These are phyloP conservation scores for Thryonomys swinderianus DNA, from an alignment of 2,113 vertebrate genomes.

Conservation along the genomic window DNA sequence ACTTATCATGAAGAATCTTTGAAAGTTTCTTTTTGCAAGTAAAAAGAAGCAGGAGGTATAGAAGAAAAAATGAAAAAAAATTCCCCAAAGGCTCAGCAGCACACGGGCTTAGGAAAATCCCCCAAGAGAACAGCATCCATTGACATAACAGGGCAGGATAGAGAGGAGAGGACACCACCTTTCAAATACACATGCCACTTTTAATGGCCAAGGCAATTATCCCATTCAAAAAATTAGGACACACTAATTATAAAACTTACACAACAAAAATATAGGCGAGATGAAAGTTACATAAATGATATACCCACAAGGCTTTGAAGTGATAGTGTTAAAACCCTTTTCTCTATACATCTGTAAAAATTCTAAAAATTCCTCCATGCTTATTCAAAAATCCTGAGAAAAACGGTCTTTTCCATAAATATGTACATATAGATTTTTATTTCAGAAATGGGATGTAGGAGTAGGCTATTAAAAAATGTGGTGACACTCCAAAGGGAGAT, in stretches of 20 bases:
- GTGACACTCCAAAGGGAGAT: neutral
- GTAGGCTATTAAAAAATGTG: neutral
- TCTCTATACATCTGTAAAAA: neutral
- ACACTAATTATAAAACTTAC: neutral
- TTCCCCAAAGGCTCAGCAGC: neutral
- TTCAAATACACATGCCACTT: neutral
- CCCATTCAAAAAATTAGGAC: neutral
- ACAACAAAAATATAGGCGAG: neutral
- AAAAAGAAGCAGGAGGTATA: neutral
- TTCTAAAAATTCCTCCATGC: neutral
- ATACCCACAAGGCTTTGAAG: neutral
- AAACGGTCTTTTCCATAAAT: neutral
- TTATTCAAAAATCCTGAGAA: neutral
- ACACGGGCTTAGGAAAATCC: neutral
- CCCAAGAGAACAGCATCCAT: fast-evolving
- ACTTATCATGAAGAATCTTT: neutral
- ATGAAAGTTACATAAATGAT: neutral
- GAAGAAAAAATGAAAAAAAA: slow-evolving; percentile 12
- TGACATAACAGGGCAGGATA: neutral
- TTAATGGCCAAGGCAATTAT: neutral
- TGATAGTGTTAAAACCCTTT: neutral
- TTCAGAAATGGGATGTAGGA: neutral
- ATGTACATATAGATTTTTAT: neutral
- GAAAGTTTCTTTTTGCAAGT: slow-evolving; percentile 1
- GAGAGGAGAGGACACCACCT: neutral